Base-by-base conservation (phyloP, 2,797 vertebrate genomes). In the Rallus crepitans region DNA sequence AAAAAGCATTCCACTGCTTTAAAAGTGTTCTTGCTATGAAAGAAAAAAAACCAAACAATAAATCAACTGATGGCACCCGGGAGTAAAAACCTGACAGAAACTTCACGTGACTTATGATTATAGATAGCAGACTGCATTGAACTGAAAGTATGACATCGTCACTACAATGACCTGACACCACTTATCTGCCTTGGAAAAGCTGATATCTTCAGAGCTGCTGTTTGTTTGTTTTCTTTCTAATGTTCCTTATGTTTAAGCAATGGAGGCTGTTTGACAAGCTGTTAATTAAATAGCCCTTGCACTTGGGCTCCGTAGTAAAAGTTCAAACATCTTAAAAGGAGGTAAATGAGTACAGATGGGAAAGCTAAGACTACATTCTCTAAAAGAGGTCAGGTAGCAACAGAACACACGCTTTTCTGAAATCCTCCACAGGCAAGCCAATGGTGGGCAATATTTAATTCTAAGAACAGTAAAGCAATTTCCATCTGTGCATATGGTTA, bases 401-500 rank as follows among this genome's bases (percentile, higher is more conserved):
- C 18, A 91, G 65, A 80, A 69, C 6, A 30, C 39, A 45, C 31
- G 5, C 30, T 87, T 80, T 82, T 63, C 64, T 45, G 27, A 80
- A 90, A 77, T 70, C 17, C 16, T 85, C 39, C 35, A 66, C 8
- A 57, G 42, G 69, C 18, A 82, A 65, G 39, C 5, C 60, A 83
- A 25, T 30, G 16, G 21, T 90, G 55, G 55, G 55, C 35, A 89
- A 79, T 73, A 90, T 70, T 90, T 91, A 64, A 82, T 89, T 91
- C 89, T 80, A 90, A 86, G 77, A 86, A 83, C 9, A 83, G 31
- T 71, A 88, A 93, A 85, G 55, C 27, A 64, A 83, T 71, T 80
- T 86, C 30, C 30, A 53, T 56, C 52, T 72, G 30, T 57, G 35
- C 31, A 66, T 77, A 84, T 33, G 15, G 35, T 56, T 79, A 90